Percentiles rank a stretch among this genome's conserved stretches.
Evolutionary conservation across 2,797 vertebrate species (phyloP).

Genomic region (Galagoides demidoff): DNA sequence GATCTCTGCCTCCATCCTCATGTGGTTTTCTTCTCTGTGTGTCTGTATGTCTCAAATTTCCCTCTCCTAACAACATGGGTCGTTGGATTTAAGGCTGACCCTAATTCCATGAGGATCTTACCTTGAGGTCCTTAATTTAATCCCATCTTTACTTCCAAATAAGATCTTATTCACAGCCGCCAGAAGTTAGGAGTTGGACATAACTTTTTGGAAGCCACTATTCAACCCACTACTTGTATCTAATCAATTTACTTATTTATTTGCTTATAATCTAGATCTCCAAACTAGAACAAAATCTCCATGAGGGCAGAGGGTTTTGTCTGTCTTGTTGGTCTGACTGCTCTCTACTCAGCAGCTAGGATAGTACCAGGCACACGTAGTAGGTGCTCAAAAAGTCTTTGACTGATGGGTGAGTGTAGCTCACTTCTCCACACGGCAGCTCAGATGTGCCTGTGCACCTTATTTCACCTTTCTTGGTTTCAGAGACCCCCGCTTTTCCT

Average conservation of each 20-base stretch:
- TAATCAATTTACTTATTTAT: neutral
- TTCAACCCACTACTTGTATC: neutral
- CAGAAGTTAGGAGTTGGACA: neutral
- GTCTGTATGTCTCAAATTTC: neutral
- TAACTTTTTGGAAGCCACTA: neutral
- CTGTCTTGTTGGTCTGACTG: neutral
- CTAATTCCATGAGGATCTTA: neutral
- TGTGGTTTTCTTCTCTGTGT: neutral
- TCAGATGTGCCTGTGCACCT: neutral
- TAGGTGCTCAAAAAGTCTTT: neutral
- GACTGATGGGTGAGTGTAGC: neutral
- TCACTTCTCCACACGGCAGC: neutral
- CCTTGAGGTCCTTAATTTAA: slow-evolving; percentile 17
- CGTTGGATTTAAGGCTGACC: neutral
- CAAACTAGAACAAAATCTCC: neutral
- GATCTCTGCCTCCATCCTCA: neutral
- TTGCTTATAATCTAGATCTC: neutral
- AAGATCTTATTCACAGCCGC: neutral
- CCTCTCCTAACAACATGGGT: neutral
- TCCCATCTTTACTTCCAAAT: neutral
- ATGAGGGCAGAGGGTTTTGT: neutral
- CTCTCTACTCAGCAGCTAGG: neutral
- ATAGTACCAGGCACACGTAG: neutral
- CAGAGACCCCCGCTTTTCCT: neutral
- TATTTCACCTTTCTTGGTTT: neutral